Conservation (phyloP, 2,113 vertebrate species). For the Miniopterus natalensis region DNA sequence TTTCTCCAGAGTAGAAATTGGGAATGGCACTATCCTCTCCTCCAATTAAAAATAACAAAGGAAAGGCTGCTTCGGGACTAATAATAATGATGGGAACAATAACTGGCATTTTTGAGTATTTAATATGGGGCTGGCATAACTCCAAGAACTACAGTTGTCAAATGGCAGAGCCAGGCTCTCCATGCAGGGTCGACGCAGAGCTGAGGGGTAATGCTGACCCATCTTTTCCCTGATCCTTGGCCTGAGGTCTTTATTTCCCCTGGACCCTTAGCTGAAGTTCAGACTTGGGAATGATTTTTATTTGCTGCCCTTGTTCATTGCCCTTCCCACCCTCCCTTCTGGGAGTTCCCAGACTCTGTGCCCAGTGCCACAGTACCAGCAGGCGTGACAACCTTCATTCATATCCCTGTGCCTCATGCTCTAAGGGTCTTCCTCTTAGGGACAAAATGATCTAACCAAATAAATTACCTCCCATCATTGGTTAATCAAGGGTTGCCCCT, state of each 20-base stretch:
- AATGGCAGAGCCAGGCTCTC: neutral
- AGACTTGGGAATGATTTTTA: neutral
- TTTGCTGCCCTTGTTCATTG: neutral
- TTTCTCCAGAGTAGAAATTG: conserved; percentile 34
- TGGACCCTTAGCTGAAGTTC: neutral
- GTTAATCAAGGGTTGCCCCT: neutral
- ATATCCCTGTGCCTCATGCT: accelerated
- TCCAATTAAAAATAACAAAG: conserved; percentile 66
- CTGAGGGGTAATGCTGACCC: neutral
- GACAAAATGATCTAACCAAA: neutral
- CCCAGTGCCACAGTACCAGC: neutral
- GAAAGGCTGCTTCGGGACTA: neutral
- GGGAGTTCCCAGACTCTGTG: neutral
- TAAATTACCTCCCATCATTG: neutral
- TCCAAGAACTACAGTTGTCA: neutral
- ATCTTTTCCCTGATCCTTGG: too few relatives aligned
- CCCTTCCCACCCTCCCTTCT: neutral
- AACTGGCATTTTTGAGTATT: neutral
- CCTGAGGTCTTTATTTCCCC: neutral
- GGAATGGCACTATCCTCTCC: conserved; percentile 7
- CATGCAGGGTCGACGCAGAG: accelerated
- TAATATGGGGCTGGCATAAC: neutral
- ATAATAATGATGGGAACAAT: conserved; percentile 43
- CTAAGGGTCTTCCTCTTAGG: neutral
- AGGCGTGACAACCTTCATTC: accelerated